These are phyloP conservation scores for Caenorhabditis sp. DNA, from an alignment of 2,888 invertebrate species.

Conservation along the genomic window DNA sequence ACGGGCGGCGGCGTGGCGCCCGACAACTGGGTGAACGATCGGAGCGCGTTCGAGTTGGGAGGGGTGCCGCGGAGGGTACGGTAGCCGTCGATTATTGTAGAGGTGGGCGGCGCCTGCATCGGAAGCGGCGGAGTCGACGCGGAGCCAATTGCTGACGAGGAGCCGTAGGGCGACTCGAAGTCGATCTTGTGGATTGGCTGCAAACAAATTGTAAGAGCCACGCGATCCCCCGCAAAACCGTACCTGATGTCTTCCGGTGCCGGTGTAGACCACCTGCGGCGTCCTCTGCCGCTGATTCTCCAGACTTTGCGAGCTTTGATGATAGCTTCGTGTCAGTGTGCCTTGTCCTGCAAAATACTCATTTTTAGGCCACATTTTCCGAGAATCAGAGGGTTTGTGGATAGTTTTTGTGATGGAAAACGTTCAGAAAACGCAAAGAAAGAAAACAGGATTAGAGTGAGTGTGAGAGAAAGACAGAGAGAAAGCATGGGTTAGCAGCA, in stretches of 20 bases:
- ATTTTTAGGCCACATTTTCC: too few species aligned
- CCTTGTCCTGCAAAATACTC: constrained; percentile 69
- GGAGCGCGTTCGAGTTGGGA: constrained; percentile 55
- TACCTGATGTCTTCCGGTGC: constrained; percentile 74
- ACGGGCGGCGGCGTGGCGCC: constrained; percentile 63
- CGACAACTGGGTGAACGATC: constrained; percentile 69
- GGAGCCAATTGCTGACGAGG: constrained; percentile 67
- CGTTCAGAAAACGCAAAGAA: not conserved
- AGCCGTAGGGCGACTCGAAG: constrained; percentile 72
- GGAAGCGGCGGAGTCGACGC: constrained; percentile 70
- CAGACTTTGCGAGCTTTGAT: constrained; percentile 76
- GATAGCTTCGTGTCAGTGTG: constrained; percentile 75
- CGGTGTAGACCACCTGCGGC: constrained; percentile 78
- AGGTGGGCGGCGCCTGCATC: constrained; percentile 62
- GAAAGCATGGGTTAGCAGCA: not conserved
- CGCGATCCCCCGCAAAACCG: too few species aligned
- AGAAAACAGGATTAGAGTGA: constrained; percentile 1
- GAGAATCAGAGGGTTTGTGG: too few species aligned
- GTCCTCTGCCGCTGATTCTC: constrained; percentile 75
- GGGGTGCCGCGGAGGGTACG: constrained; percentile 67
- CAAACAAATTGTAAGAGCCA: constrained; percentile 40
- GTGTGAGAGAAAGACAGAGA: not conserved
- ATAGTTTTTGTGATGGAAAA: not conserved
- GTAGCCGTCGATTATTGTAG: constrained; percentile 67
- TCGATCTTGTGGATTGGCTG: constrained; percentile 75